Base-by-base conservation (phyloP, 2,888 invertebrate genomes). In the Orthonevra nobilis region DNA sequence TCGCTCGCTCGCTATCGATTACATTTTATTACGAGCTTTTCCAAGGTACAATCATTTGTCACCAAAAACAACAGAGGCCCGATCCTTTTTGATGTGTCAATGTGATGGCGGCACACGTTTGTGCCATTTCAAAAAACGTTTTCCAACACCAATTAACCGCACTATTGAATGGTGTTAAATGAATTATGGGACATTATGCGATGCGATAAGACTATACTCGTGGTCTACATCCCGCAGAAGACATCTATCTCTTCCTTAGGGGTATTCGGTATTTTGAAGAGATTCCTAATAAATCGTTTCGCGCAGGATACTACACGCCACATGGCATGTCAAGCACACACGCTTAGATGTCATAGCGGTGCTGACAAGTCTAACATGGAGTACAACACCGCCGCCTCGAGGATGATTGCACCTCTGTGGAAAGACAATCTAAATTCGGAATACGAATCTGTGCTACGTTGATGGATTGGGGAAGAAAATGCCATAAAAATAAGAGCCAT, bases 151-250 rank as follows among this genome's bases (percentile, higher is more conserved):
- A 73, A 72, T 73, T 73, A 79, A 73, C 79, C 79, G 50, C 79
- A n/a, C n/a, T 50, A 79, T 66, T 68, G 66, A 73, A 73, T 61
- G 73, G 79, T 73, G 79, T 79, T 73, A 79, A 79, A 79, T 79
- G 73, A 79, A 56, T 73, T 73, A 79, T 79, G 73, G 73, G 52
- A 56, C 40, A 66, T 66, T 66, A 60, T 64, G 77, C 14, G 63
- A 60, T 54, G 56, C 68, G 64, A 26, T 54, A 20, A 36, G 46
- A 19, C 26, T 28, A 30, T 56, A 34, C 54, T 36, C 68, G 15
- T 42, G 19, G 28, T 40, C 30, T n/a, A 19, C n/a, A n/a, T n/a
- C n/a, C n/a, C n/a, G n/a, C n/a, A n/a, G n/a, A n/a, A n/a, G n/a
- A n/a, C n/a, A n/a, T n/a, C n/a, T 32, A 10, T 48, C 40, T 40